Percentiles rank a stretch among this genome's conserved stretches.
phyloP scores from a whole-genome alignment of 2,113 vertebrate species.

The Sander lucioperca region DNA sequence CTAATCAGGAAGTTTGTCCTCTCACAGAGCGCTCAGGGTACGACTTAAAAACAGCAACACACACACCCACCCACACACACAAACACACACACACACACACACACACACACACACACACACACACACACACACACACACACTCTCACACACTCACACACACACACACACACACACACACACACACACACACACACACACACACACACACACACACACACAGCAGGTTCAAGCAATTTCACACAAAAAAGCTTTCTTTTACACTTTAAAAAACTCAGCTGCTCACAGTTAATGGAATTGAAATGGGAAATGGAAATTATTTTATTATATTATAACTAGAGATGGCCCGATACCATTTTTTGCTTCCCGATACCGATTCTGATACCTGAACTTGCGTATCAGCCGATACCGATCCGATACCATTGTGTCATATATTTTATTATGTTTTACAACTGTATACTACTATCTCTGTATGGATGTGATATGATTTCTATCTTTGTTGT shows the following conservation, averaged over 20 bases:
- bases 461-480: no score
- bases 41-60: constrained; percentile 24
- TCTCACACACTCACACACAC: constrained; percentile 16
- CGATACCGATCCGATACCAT: no score
- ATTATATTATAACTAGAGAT: no score
- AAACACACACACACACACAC: constrained; percentile 15
- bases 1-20: constrained; percentile 98
- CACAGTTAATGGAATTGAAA: background rate
- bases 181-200: constrained; percentile 1
- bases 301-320: no score
- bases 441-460: no score
- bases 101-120: background rate
- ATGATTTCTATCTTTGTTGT: no score
- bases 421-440: no score
- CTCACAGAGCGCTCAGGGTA: constrained; percentile 93
- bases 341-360: no score
- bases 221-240: constrained; percentile 36
- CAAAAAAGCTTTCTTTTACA: constrained; percentile 27
- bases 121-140: background rate
- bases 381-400: no score
- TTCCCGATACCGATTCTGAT: no score
- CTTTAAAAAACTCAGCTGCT: constrained; percentile 27
- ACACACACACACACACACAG: constrained; percentile 12
- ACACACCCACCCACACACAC: background rate
- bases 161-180: no score